Percentiles rank a stretch among this genome's conserved stretches.
These are phyloP conservation scores for Trichonephila clavipes DNA, from an alignment of 1,140 invertebrate species.

Conservation along the genomic window DNA sequence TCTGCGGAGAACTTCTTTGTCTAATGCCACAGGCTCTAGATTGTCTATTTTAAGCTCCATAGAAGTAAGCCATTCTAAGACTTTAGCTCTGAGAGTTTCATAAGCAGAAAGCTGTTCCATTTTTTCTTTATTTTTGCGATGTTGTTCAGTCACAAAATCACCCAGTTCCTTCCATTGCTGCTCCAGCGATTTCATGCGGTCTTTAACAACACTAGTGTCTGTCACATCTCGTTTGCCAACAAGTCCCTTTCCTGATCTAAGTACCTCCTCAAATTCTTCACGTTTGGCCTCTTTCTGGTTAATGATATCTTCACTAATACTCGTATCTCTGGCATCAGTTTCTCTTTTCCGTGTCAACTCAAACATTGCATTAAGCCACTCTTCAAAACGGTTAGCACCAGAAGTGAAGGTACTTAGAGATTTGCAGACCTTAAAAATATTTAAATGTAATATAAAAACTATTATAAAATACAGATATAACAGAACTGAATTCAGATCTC, in stretches of 20 bases:
- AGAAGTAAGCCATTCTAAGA: conserved; percentile 90
- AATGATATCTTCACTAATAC: conserved; percentile 83
- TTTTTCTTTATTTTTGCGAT: conserved; percentile 89
- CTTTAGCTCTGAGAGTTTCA: conserved; percentile 90
- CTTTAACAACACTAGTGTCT: conserved; percentile 91
- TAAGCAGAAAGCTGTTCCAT: conserved; percentile 92
- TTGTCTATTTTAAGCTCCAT: conserved; percentile 88
- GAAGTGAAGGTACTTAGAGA: conserved; percentile 83
- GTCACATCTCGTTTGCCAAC: conserved; percentile 94
- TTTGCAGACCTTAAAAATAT: conserved; percentile 82
- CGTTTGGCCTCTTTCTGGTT: conserved; percentile 84
- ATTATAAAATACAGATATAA: neutral
- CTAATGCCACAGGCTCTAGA: conserved; percentile 91
- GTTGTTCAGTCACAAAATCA: conserved; percentile 89
- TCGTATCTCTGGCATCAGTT: conserved; percentile 80
- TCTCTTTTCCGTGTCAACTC: conserved; percentile 89
- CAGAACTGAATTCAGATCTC: neutral
- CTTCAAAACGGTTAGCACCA: conserved; percentile 79
- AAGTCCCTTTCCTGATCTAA: conserved; percentile 90
- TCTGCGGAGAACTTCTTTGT: conserved; percentile 90
- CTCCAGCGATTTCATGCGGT: conserved; percentile 89
- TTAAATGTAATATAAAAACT: neutral
- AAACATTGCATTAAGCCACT: conserved; percentile 84
- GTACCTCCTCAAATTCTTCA: conserved; percentile 87
- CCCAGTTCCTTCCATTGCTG: conserved; percentile 93